Base-by-base conservation (phyloP, 2,113 vertebrate genomes). In the Hyperopisus bebe region DNA sequence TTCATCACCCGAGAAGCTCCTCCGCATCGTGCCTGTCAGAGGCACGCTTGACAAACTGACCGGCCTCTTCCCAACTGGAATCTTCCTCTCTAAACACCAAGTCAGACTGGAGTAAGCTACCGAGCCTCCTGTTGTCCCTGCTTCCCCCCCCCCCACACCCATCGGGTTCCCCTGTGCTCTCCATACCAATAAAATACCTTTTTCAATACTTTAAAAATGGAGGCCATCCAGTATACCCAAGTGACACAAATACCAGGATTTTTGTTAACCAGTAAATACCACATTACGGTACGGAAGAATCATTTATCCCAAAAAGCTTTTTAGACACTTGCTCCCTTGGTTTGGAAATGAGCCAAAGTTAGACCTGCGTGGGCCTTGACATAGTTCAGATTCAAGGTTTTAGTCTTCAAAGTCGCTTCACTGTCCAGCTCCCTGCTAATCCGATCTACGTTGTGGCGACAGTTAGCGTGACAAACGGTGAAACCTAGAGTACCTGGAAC, bases 31-130 rank as follows among this genome's bases (percentile, higher is more conserved):
- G 35, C 96, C 96, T 58, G 95, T 94, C 94, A 96, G 92, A 93
- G 94, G 91, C 96, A 96, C 95, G 96, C 95, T 95, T 90, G 95
- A 95, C 96, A 98, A 96, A 97, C 97, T 97, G 96, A 98, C 95
- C 94, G 96, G 96, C 95, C 97, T 97, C 95, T 97, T 97, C 96
- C 96, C 97, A 95, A 97, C 92, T 91, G 96, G 97, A 93, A 96
- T 97, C 97, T 98, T 99, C 97, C 98, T 97, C 95, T 98, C 98
- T 98, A 98, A 97, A 98, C 94, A 98, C 96, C 96, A 88, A 97
- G 97, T 95, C 97, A 98, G 95, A 97, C 95, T 97, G 92, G 93
- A 96, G 96, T 98, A 93, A 98, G 97, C 94, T 96, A 96, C 94
- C 92, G 17, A 92, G 94, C 92, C 93, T 92, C 93, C 93, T 44